Percentiles rank a stretch among this genome's conserved stretches.
Conservation (phyloP, 2,113 vertebrate genomes). For the Cromileptes altivelis region DNA sequence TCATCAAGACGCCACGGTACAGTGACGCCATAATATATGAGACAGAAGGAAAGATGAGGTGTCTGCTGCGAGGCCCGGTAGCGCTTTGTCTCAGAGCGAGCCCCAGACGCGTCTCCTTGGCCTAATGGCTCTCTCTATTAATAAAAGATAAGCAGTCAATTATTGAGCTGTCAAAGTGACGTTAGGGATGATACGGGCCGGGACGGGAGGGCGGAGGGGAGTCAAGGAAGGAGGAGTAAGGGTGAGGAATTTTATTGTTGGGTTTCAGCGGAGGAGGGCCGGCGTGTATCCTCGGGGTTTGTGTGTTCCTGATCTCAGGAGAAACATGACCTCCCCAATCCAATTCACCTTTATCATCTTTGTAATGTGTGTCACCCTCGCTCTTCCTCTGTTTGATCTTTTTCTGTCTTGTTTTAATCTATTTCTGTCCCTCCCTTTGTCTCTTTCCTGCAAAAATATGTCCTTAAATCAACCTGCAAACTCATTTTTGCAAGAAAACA, state of each 20-base stretch:
- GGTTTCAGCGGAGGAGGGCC: constrained; percentile 6
- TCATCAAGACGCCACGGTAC: constrained; percentile 47
- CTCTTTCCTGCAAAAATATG: not conserved
- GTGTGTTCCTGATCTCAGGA: constrained; percentile 1
- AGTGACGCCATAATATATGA: constrained; percentile 22
- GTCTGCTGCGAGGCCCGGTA: constrained; percentile 10
- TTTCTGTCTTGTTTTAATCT: not conserved
- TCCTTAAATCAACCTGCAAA: not conserved
- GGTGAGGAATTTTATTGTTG: constrained; percentile 21
- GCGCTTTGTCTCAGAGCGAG: constrained; percentile 58
- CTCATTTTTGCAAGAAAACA: not conserved
- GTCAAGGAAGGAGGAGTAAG: not conserved
- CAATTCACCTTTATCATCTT: not conserved
- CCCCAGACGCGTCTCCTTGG: constrained; percentile 28
- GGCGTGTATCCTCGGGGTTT: constrained; percentile 17
- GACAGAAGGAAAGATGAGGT: constrained; percentile 44
- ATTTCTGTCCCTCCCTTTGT: not conserved
- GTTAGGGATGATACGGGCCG: constrained; percentile 7
- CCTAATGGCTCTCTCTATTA: constrained; percentile 76
- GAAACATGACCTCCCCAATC: not conserved
- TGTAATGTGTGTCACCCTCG: not conserved
- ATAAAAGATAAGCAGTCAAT: constrained; percentile 81
- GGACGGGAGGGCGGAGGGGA: not conserved
- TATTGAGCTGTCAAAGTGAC: constrained; percentile 69
- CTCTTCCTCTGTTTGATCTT: not conserved